Percentiles rank a stretch among this genome's conserved stretches.
These are phyloP conservation scores for Thalassophryne amazonica DNA, from an alignment of 2,797 vertebrate genomes.

Conservation along the genomic window DNA sequence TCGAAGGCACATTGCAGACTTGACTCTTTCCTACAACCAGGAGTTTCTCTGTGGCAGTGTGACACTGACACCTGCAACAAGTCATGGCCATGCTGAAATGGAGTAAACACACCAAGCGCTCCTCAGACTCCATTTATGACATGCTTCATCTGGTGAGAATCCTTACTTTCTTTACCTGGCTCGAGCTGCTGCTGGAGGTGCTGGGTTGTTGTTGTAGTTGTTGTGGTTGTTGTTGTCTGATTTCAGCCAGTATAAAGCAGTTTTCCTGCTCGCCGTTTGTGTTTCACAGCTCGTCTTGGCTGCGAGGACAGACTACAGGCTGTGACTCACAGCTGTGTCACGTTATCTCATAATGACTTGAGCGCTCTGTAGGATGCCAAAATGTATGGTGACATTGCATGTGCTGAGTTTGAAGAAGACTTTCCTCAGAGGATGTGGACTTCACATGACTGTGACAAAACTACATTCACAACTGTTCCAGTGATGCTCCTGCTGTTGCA, in stretches of 20 bases:
- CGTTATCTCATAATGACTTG: conserved; percentile 38
- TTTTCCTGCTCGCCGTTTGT: conserved; percentile 11
- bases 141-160: conserved; percentile 83
- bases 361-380: conserved; percentile 29
- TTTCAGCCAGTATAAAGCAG: conserved; percentile 13
- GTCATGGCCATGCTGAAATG: conserved; percentile 86
- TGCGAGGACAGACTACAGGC: conserved; percentile 35
- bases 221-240: conserved; percentile 10
- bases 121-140: conserved; percentile 83
- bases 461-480: neutral
- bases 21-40: conserved; percentile 34
- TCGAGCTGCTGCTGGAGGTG: neutral
- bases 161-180: conserved; percentile 4
- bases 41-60: conserved; percentile 36
- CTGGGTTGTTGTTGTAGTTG: neutral
- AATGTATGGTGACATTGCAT: conserved; percentile 4
- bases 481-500: conserved; percentile 7
- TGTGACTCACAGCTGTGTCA: conserved; percentile 56
- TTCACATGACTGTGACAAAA: conserved; percentile 7
- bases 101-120: conserved; percentile 80
- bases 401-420: neutral
- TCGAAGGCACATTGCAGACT: conserved; percentile 34
- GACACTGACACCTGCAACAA: conserved; percentile 10
- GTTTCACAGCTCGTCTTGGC: conserved; percentile 28
- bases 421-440: conserved; percentile 8